Percentiles rank a stretch among this genome's conserved stretches.
Conservation (phyloP, 2,797 vertebrate species). For the Naso thynnoides region DNA sequence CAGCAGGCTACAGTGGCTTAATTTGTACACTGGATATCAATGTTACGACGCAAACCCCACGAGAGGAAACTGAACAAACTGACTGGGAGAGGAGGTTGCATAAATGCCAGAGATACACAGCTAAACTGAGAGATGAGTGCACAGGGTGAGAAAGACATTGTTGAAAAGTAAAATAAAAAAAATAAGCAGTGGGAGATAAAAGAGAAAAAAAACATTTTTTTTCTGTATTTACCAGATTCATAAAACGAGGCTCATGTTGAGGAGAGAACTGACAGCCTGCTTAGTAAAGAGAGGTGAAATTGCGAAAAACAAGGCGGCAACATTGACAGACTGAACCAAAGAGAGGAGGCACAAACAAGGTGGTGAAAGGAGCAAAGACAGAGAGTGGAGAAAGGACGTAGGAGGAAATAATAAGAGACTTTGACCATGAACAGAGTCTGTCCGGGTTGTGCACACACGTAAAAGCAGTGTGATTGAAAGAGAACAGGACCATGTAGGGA, state of each 20-base stretch:
- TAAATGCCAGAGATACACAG: constrained; percentile 22
- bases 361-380: constrained; percentile 44
- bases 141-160: constrained; percentile 22
- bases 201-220: constrained; percentile 42
- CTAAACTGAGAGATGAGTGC: constrained; percentile 35
- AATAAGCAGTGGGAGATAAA: constrained; percentile 23
- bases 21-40: constrained; percentile 58
- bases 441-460: constrained; percentile 39
- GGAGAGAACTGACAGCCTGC: constrained; percentile 26
- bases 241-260: constrained; percentile 36
- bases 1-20: constrained; percentile 46
- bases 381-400: constrained; percentile 16
- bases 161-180: constrained; percentile 2
- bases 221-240: constrained; percentile 26
- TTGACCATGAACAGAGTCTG: constrained; percentile 61
- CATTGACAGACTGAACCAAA: constrained; percentile 30
- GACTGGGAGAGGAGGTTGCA: constrained; percentile 36
- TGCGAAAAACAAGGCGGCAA: constrained; percentile 8
- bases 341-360: constrained; percentile 32
- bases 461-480: constrained; percentile 50
- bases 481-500: constrained; percentile 54
- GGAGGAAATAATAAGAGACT: constrained; percentile 43
- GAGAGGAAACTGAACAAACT: constrained; percentile 29
- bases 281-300: constrained; percentile 26
- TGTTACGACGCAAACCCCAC: constrained; percentile 29